Evolutionary conservation across 1,140 invertebrate genomes (phyloP), one percentile per base, ranked within the genome.

Genomic region (Leptinotarsa undecemlineata): DNA sequence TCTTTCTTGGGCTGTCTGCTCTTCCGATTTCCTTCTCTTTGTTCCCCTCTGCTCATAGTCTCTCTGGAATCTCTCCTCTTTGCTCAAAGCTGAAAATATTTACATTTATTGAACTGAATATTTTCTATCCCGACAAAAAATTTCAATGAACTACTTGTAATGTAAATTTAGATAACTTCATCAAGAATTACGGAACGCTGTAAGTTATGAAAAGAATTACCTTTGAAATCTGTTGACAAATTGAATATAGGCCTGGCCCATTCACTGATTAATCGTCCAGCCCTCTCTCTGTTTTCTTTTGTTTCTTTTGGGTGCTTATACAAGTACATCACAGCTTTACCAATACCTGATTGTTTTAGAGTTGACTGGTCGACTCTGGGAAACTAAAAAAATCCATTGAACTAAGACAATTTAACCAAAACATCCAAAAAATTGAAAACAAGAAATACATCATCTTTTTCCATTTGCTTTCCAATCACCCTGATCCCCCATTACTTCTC

Each of bases 311-410:
- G 98, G 87, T 99, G 98, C 85, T 99, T 99, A 85, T 97, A 99
- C 15, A 99, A 88, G 87, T 99, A 99, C 98, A 99, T 99, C 0
- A 99, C 96, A 76, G 98, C 98, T 86, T 99, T 98, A 42, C 98
- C 95, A 81, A 98, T 96, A 61, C 98, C 96, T 61, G 96, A 98
- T 78, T 95, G 93, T 85, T 98, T 99, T 63, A 99, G 86, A 66
- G 94, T 91, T 33, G 92, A 91, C 82, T 96, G 94, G 83, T 96
- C 95, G 75, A 98, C 92, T 66, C 90, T 88, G 26, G 96, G 96
- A 86, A 98, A 98, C 94, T 98, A 84, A 48, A 90, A 88, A 73
- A 23, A n/a, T 11, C 33, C 33, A 33, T 33, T 33, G 33, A 26
- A 6, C 0, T 26, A 26, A 26, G 26, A 26, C 26, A 26, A 26